These are phyloP conservation scores for Parasteatoda tepidariorum DNA, from an alignment of 1,140 invertebrate species.

Conservation along the genomic window DNA sequence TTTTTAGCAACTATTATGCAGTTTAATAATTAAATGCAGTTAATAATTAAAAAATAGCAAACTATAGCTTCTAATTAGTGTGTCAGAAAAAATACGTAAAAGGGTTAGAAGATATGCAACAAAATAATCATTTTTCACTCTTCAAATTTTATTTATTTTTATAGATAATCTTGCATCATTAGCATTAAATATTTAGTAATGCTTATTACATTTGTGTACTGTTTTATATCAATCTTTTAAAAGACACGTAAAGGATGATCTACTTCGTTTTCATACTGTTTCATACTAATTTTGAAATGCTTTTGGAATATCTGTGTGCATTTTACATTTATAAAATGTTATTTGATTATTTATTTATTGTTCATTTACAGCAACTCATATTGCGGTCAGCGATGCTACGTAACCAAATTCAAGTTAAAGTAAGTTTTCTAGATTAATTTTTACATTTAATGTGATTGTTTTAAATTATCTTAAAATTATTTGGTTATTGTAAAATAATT, in stretches of 20 bases:
- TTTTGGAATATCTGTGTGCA: not conserved
- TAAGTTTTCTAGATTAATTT: slow-evolving; percentile 4
- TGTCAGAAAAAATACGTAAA: too few species aligned
- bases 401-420: slow-evolving; percentile 61
- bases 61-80: too few species aligned
- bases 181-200: too few species aligned
- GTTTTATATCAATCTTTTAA: too few species aligned
- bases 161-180: too few species aligned
- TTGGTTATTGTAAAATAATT: not conserved
- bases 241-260: not conserved
- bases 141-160: too few species aligned
- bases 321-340: not conserved
- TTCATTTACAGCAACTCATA: slow-evolving; percentile 76
- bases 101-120: too few species aligned
- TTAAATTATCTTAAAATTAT: not conserved
- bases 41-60: too few species aligned
- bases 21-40: too few species aligned
- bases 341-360: slow-evolving; percentile 9
- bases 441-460: not conserved
- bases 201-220: too few species aligned
- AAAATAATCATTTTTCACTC: too few species aligned
- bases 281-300: slow-evolving; percentile 3
- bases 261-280: not conserved
- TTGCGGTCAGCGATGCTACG: slow-evolving; percentile 87
- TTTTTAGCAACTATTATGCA: too few species aligned